Evolutionary conservation across 2,797 vertebrate species (phyloP).

Genomic region (Varecia variegata): DNA sequence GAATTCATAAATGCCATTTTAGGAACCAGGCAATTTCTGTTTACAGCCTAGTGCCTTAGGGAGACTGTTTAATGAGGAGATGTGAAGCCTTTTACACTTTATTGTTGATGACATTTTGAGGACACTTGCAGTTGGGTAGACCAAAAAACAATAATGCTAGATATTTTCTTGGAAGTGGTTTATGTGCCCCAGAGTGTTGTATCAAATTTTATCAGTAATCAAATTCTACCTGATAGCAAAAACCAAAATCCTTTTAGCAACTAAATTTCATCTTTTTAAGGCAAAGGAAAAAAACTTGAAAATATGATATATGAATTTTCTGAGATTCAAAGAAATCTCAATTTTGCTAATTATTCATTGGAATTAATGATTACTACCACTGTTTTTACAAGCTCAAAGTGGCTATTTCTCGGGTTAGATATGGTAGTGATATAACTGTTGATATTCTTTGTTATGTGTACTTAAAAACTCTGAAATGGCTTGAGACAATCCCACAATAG

Average conservation of each 20-base stretch:
- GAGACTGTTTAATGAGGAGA: constrained; percentile 88
- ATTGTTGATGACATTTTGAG: constrained; percentile 91
- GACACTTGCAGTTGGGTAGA: constrained; percentile 82
- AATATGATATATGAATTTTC: not conserved
- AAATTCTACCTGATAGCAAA: constrained; percentile 46
- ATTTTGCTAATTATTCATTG: not conserved
- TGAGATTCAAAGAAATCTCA: not conserved
- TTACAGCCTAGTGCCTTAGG: constrained; percentile 85
- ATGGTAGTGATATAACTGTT: not conserved
- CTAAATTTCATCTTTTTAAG: constrained; percentile 15
- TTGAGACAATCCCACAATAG: not conserved
- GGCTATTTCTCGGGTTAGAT: not conserved
- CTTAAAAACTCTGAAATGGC: not conserved
- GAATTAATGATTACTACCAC: not conserved
- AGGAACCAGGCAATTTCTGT: constrained; percentile 77
- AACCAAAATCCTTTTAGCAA: not conserved
- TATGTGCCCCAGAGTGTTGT: constrained; percentile 67
- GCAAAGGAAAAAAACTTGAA: not conserved
- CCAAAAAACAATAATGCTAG: constrained; percentile 82
- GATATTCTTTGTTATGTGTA: not conserved
- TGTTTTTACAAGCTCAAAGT: not conserved
- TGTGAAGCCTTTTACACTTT: constrained; percentile 87
- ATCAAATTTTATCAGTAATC: constrained; percentile 65
- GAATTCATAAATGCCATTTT: constrained; percentile 72
- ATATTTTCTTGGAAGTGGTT: constrained; percentile 77